Evolutionary conservation across 92 coral and sea anemone species (phyloP).

Genomic region (Pocillopora meandrina): DNA sequence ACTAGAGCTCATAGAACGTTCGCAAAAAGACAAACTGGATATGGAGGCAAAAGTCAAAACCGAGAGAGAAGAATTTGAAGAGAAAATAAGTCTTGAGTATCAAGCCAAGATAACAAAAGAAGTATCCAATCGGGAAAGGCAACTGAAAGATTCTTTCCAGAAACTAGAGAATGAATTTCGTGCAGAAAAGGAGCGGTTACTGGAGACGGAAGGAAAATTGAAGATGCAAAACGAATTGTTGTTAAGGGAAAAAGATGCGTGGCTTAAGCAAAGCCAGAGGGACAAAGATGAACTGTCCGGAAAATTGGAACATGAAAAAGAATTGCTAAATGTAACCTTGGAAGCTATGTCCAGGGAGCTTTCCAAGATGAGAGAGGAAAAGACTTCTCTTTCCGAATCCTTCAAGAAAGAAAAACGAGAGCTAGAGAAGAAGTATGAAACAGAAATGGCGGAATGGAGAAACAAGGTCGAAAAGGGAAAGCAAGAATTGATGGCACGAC

Average conservation of each 20-base stretch:
- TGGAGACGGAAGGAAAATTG: constrained; percentile 54
- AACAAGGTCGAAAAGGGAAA: constrained; percentile 42
- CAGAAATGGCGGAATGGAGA: constrained; percentile 3
- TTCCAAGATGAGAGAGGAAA: constrained; percentile 46
- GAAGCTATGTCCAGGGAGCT: constrained; percentile 56
- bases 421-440: constrained; percentile 24
- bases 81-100: constrained; percentile 30
- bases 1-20: constrained; percentile 10
- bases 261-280: constrained; percentile 40
- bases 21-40: constrained; percentile 17
- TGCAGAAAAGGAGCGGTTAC: constrained; percentile 20
- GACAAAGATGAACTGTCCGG: constrained; percentile 56
- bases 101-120: constrained; percentile 28
- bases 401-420: constrained; percentile 31
- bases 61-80: constrained; percentile 49
- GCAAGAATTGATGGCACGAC: constrained; percentile 39
- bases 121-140: constrained; percentile 36
- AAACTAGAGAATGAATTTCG: constrained; percentile 38
- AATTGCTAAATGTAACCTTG: constrained; percentile 49
- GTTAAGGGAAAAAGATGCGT: constrained; percentile 35
- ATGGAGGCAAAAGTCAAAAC: constrained; percentile 32
- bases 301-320: constrained; percentile 64
- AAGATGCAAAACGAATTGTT: constrained; percentile 37
- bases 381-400: constrained; percentile 1
- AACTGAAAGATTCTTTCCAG: constrained; percentile 38